Conservation (phyloP, 2,113 vertebrate species). For the Brevimyrus niger region DNA sequence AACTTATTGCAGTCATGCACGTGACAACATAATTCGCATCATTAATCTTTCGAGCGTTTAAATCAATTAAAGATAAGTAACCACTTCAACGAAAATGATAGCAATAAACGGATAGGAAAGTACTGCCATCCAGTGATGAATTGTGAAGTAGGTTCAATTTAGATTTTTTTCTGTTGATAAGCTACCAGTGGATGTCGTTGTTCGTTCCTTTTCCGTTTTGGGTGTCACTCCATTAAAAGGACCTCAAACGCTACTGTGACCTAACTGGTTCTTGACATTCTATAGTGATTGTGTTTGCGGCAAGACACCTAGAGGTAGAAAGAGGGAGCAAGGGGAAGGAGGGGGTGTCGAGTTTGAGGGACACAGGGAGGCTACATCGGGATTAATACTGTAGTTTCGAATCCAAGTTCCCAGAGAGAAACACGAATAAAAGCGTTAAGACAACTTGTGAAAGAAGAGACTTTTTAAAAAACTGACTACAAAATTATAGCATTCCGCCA, state of each 20-base stretch:
- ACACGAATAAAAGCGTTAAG: constrained; percentile 9
- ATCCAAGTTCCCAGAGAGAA: constrained; percentile 10
- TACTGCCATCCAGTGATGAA: not conserved
- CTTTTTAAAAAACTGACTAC: not conserved
- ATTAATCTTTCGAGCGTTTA: not conserved
- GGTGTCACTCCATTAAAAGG: constrained; percentile 52
- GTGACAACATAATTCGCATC: not conserved
- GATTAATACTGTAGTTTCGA: constrained; percentile 12
- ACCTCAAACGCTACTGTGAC: constrained; percentile 48
- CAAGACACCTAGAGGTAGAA: constrained; percentile 35
- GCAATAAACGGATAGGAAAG: not conserved
- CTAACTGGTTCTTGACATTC: constrained; percentile 49
- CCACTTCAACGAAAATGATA: not conserved
- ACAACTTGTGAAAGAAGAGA: not conserved
- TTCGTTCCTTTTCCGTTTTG: constrained; percentile 46
- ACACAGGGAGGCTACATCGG: constrained; percentile 24
- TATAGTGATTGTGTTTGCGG: constrained; percentile 29
- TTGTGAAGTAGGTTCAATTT: not conserved
- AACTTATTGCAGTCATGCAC: not conserved
- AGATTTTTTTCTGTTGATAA: not conserved
- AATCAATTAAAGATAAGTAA: not conserved
- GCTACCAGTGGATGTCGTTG: constrained; percentile 59
- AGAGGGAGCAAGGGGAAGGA: constrained; percentile 35
- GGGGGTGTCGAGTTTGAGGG: constrained; percentile 31
- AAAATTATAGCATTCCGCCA: constrained; percentile 13